Evolutionary conservation across 2,888 invertebrate species (phyloP), one percentile per base, ranked within the genome.

Genomic region (Chrysolina oricalcia): DNA sequence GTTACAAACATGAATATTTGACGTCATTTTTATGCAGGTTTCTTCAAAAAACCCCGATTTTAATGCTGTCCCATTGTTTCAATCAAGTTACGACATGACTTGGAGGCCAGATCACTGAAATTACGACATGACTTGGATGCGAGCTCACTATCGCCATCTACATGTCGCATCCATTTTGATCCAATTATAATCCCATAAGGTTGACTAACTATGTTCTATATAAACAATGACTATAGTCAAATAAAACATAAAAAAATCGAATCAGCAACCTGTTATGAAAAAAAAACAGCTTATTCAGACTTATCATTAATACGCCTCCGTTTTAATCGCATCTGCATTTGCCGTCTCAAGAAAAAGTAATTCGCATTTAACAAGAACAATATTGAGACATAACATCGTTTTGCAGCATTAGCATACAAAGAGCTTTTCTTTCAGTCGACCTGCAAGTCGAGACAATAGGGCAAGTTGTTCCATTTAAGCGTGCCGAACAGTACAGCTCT

Each of bases 371-470:
- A 41, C 68, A 68, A 68, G 68, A 68, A 68, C 68, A 68, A 68
- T 68, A 68, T 68, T 68, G 68, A 68, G 68, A 68, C 68, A 68
- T 68, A 53, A 68, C 40, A 68, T 68, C 19, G 53, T 53, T 68
- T 13, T 6, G 50, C 21, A 13, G 40, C 17, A 68, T 68, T 68
- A 40, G 43, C 68, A 68, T 68, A 68, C 68, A 68, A 68, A 68
- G 68, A 53, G 53, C 41, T 17, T 68, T 40, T 19, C 35, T 68
- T 41, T 59, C 10, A 59, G 59, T 59, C 15, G 27, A 35, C 46
- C 46, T 46, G 46, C 46, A 46, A n/a, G 15, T 2, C 10, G 9
- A 59, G 59, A 59, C 59, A 59, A 59, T 59, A 35, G 59, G 59
- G 35, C n/a, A 27, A 27, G 27, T 59, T 15, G 59, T 59, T 59